Evolutionary conservation across 2,113 vertebrate species (phyloP), one percentile per base, ranked within the genome.

Genomic region (Thamnaconus septentrionalis): DNA sequence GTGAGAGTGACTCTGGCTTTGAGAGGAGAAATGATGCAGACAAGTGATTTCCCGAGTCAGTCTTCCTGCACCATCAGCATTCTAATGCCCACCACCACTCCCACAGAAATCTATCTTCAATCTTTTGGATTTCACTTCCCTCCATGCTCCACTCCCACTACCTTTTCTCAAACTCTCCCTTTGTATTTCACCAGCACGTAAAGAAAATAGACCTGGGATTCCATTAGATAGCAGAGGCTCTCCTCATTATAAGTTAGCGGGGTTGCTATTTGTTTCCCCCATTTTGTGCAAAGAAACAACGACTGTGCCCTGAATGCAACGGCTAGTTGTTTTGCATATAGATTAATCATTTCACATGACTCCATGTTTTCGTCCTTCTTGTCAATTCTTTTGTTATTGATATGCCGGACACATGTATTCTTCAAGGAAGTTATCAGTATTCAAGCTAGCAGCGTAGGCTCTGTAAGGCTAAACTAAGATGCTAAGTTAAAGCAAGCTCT

Each of bases 21-120:
- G 61, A 82, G 81, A 61, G 64, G 61, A 75, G 66, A 73, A 73
- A 68, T 70, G 75, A 87, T 81, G 79, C 79, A 87, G 85, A 78
- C 69, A 72, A 84, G 71, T 81, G 83, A 86, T 84, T 87, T 89
- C 85, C 85, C 80, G 61, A 81, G 83, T 76, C 76, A 79, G 56
- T 43, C 71, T 79, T 79, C 74, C 75, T 82, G 85, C 85, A 85
- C 84, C 76, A 85, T 87, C 87, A 86, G 87, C 85, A 87, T 89
- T 82, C 71, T 79, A 85, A 85, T 85, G 79, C 84, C 82, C 85
- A 85, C 85, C 87, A 87, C 64, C 77, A 70, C 83, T 83, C 85
- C 76, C 64, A 81, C 76, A 79, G 77, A 86, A 85, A 86, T 87
- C 85, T 80, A 85, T 86, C 80, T 85, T 78, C 83, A 76, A 77